Base-by-base conservation (phyloP, 2,888 invertebrate genomes). In the Megalurothrips usitatus region DNA sequence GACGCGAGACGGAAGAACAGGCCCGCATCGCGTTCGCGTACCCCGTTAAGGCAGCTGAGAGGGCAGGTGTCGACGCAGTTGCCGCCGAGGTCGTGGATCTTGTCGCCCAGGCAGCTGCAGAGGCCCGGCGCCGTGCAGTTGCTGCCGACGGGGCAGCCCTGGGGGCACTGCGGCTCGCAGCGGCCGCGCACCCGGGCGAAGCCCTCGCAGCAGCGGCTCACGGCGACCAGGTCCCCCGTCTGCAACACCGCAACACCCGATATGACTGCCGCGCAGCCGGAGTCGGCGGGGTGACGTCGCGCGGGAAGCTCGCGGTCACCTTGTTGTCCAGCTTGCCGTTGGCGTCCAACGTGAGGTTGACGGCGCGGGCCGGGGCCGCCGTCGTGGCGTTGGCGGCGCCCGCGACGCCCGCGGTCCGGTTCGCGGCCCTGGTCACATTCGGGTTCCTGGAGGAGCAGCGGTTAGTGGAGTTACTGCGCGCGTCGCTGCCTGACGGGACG, bases 31-130 rank as follows among this genome's bases (percentile, higher is more conserved):
- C n/a, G 87, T 82, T 90, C 88, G 83, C 93, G 93, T 1, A 89
- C 88, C 0, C 93, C 93, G 83, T 93, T 91, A 82, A 91, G 89
- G 84, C 93, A 93, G 0, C 91, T 91, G 28, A 92, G 90, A 0
- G 93, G 93, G 82, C 93, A 93, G 0, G 92, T 92, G 1, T 92
- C 89, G 0, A 92, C 87, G 83, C 93, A 93, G 82, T 88, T 86
- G 1, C 88, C 89, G 10, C 85, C 89, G n/a, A 87, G 84, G 83
- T 91, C 91, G 84, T 88, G 89, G 47, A 91, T 89, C 84, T 90
- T 91, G 79, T 91, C 92, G 11, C 90, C 88, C 84, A 89, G 90
- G 86, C 93, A 92, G 12, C 88, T 88, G 88, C 94, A 94, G 0
- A 89, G 88, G 43, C 92, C 90, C 0, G 92, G 92, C 0, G 90